A percentile compares a stretch with the other conserved stretches of the same genome.
Evolutionary conservation across 2,888 invertebrate genomes (phyloP).

Genomic region (Stenodema calcarata): DNA sequence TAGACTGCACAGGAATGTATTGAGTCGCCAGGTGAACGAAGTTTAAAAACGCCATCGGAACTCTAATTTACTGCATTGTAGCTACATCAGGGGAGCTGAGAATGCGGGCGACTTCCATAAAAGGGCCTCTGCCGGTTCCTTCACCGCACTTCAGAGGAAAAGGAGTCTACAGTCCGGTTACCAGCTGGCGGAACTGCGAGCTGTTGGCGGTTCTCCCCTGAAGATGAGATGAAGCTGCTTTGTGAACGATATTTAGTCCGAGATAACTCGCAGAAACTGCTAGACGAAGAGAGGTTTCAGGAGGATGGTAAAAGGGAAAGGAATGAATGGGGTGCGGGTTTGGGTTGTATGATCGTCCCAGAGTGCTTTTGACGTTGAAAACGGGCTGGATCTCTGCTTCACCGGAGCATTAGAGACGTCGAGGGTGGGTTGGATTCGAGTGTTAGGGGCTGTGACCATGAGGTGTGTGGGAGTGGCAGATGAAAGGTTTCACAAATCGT

Average conservation of each 20-base stretch:
- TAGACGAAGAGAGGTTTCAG: neutral
- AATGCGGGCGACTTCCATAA: neutral
- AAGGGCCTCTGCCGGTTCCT: neutral
- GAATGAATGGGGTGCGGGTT: neutral
- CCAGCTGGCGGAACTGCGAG: neutral
- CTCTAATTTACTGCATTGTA: neutral
- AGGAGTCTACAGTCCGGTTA: neutral
- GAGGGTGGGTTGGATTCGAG: neutral
- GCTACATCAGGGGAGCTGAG: neutral
- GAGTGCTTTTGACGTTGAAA: neutral
- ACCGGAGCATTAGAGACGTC: neutral
- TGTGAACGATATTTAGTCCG: neutral
- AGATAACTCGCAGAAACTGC: neutral
- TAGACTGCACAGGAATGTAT: neutral
- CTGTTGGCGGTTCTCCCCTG: neutral
- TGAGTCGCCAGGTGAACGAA: neutral
- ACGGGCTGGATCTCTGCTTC: neutral
- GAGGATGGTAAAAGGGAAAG: neutral
- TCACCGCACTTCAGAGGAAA: neutral
- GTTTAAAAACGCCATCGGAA: neutral
- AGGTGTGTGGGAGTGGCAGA: neutral
- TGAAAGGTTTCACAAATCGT: neutral
- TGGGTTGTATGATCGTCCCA: neutral
- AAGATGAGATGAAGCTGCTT: neutral
- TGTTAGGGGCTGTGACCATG: neutral